phyloP scores from a whole-genome alignment of 1,140 invertebrate genomes.

The Aplysia californica region DNA sequence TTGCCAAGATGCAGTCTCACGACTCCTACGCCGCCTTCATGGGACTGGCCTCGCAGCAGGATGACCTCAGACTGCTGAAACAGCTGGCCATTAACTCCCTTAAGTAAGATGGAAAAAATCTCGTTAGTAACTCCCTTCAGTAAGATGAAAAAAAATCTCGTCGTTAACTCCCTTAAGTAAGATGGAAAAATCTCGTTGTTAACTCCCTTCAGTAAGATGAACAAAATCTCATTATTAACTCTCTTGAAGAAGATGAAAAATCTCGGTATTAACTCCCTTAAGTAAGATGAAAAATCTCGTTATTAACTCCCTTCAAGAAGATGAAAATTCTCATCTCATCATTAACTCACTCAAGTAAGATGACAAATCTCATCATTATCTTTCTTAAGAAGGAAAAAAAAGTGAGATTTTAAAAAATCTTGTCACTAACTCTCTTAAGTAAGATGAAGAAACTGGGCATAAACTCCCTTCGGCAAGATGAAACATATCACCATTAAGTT shows the following conservation, averaged over 20 bases:
- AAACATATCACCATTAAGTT: no score
- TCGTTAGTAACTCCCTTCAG: neutral
- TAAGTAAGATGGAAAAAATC: slow-evolving; percentile 62
- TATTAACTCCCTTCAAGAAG: neutral
- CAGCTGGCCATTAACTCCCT: slow-evolving; percentile 83
- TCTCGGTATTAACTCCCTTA: neutral
- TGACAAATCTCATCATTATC: neutral
- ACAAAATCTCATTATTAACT: neutral
- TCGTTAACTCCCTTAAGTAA: neutral
- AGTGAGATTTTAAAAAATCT: neutral
- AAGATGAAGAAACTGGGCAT: neutral
- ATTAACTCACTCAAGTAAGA: slow-evolving; percentile 78
- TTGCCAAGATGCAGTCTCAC: slow-evolving; percentile 77
- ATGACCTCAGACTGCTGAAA: slow-evolving; percentile 81
- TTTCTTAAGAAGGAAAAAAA: neutral
- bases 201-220: slow-evolving; percentile 77
- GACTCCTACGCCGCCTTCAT: slow-evolving; percentile 86
- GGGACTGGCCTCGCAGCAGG: slow-evolving; percentile 76
- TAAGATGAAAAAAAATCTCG: neutral
- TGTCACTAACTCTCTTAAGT: neutral
- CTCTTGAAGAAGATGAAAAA: neutral
- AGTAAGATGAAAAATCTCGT: neutral
- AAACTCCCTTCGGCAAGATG: neutral
- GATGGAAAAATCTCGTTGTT: slow-evolving; percentile 79
- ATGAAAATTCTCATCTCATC: slow-evolving; percentile 81